Evolutionary conservation across 2,113 vertebrate genomes (phyloP).

Genomic region (Eptesicus fuscus): DNA sequence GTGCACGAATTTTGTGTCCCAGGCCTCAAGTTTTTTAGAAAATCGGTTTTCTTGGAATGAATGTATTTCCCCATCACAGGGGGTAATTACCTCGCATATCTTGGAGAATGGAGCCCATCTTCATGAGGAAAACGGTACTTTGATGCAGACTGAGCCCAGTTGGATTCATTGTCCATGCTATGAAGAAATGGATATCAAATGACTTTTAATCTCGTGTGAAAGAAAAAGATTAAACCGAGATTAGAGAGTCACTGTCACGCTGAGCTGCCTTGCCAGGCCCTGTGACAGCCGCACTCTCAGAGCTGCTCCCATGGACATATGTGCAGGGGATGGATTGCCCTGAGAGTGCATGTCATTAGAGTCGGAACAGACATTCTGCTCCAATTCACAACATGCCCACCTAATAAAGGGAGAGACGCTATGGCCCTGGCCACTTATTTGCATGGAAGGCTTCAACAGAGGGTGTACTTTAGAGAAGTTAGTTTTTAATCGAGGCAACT

Average conservation of each 20-base stretch:
- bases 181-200: constrained; percentile 58
- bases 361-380: constrained; percentile 83
- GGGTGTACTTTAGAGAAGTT: constrained; percentile 88
- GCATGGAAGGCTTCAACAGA: constrained; percentile 92
- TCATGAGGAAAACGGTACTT: constrained; percentile 69
- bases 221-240: constrained; percentile 85
- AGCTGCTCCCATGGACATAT: constrained; percentile 74
- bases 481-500: constrained; percentile 95
- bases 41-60: constrained; percentile 58
- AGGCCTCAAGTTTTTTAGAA: constrained; percentile 31
- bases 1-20: too few species aligned
- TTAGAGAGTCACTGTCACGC: constrained; percentile 82
- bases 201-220: constrained; percentile 83
- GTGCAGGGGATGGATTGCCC: constrained; percentile 80
- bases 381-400: constrained; percentile 81
- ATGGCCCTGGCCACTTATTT: constrained; percentile 89
- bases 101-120: constrained; percentile 71
- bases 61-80: constrained; percentile 50
- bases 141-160: constrained; percentile 72
- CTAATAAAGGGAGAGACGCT: constrained; percentile 84
- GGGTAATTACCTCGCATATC: constrained; percentile 76
- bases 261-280: constrained; percentile 77
- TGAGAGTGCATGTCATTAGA: constrained; percentile 88
- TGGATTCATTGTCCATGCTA: constrained; percentile 70
- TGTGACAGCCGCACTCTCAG: constrained; percentile 67